phyloP scores from a whole-genome alignment of 2,888 invertebrate genomes.

The Thecophora atra region DNA sequence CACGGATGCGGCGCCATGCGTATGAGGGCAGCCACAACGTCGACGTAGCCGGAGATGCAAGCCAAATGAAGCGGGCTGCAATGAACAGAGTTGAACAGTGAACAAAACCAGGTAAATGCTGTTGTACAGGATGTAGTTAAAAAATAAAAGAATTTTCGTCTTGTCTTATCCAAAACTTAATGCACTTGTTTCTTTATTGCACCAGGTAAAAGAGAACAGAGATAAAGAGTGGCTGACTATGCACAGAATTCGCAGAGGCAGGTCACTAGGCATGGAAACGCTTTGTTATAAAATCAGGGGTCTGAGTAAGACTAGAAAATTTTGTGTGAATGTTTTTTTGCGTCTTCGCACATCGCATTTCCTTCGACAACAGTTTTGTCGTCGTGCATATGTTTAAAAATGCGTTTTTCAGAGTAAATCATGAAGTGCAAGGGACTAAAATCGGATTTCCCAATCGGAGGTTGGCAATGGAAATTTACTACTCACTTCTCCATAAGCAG shows the following conservation, averaged over 20 bases:
- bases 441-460: background rate
- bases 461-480: background rate
- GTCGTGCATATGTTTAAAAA: background rate
- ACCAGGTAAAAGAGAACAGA: background rate
- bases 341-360: background rate
- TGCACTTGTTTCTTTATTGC: background rate
- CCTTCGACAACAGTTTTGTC: background rate
- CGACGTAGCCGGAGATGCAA: slow-evolving; percentile 78
- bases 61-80: slow-evolving; percentile 86
- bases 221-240: background rate
- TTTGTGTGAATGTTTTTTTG: background rate
- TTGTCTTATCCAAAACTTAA: background rate
- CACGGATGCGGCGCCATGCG: slow-evolving; percentile 80
- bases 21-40: slow-evolving; percentile 79
- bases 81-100: background rate
- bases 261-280: background rate
- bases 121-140: background rate
- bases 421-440: background rate
- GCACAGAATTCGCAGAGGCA: background rate
- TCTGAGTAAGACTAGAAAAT: background rate
- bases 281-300: background rate
- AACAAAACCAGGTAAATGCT: too few species aligned
- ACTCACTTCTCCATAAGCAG: too few species aligned
- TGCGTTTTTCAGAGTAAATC: background rate
- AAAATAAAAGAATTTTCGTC: background rate